Conservation (phyloP, 2,113 vertebrate genomes). For the Alces alces region DNA sequence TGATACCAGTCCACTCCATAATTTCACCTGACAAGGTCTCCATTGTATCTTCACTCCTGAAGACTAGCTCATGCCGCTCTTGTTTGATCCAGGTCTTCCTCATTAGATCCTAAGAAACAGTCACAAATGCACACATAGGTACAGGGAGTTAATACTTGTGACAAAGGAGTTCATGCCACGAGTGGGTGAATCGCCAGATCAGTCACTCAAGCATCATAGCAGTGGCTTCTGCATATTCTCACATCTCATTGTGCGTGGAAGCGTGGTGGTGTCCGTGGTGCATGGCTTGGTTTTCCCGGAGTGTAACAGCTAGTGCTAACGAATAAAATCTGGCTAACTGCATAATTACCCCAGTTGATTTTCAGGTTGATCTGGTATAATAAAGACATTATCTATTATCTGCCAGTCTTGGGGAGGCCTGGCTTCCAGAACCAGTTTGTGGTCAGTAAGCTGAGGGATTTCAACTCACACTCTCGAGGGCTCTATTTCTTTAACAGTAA, state of each 20-base stretch:
- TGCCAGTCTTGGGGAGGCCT: background rate
- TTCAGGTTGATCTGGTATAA: background rate
- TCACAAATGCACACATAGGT: background rate
- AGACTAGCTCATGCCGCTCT: background rate
- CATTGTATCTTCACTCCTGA: background rate
- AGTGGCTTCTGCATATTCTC: background rate
- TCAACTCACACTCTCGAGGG: accelerated
- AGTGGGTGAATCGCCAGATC: background rate
- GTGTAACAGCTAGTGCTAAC: background rate
- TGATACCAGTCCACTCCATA: background rate
- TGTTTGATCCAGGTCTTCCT: background rate
- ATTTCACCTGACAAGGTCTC: background rate
- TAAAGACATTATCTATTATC: background rate
- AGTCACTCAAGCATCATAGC: constrained; percentile 28
- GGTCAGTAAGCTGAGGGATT: background rate
- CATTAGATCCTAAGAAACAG: background rate
- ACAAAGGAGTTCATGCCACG: background rate
- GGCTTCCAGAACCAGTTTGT: background rate
- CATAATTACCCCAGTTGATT: background rate
- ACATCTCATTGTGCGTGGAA: background rate
- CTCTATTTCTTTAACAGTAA: background rate
- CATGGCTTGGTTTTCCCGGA: background rate
- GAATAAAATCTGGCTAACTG: background rate
- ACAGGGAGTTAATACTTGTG: background rate
- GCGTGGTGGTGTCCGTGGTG: background rate